Percentiles rank a stretch among this genome's conserved stretches.
Conservation (phyloP, 2,113 vertebrate genomes). For the Pantherophis guttatus region DNA sequence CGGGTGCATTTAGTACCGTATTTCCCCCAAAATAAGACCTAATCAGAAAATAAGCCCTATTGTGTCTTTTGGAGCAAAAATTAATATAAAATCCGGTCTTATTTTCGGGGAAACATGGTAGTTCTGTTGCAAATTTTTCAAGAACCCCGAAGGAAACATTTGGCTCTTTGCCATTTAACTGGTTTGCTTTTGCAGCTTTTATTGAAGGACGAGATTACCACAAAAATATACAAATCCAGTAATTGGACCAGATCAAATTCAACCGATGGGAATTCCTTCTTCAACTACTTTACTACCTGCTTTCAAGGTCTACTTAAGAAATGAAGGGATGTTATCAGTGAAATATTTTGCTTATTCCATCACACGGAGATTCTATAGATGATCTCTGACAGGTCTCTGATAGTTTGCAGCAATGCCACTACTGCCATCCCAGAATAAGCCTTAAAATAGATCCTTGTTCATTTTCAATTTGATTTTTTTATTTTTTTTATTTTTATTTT, state of each 20-base stretch:
- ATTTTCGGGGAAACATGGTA: no score
- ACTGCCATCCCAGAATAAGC: background rate
- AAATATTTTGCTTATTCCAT: background rate
- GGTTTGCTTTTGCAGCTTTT: background rate
- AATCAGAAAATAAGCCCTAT: no score
- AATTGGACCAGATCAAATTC: background rate
- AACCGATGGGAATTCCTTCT: background rate
- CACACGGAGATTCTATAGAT: background rate
- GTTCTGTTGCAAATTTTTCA: background rate
- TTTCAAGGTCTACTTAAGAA: background rate
- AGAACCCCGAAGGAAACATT: background rate
- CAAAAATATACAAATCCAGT: background rate
- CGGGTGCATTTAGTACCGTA: no score
- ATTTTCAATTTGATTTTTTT: background rate
- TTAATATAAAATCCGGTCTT: no score
- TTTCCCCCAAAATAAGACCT: no score
- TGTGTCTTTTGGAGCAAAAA: no score
- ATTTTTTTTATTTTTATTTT: no score
- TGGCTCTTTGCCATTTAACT: background rate
- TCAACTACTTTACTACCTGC: background rate
- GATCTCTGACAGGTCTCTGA: background rate
- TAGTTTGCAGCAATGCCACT: background rate
- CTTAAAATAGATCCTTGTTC: background rate
- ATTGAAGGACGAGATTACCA: background rate
- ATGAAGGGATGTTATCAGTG: background rate